These are phyloP conservation scores for Heterotilapia buettikoferi DNA, from an alignment of 2,113 vertebrate genomes.

Conservation along the genomic window DNA sequence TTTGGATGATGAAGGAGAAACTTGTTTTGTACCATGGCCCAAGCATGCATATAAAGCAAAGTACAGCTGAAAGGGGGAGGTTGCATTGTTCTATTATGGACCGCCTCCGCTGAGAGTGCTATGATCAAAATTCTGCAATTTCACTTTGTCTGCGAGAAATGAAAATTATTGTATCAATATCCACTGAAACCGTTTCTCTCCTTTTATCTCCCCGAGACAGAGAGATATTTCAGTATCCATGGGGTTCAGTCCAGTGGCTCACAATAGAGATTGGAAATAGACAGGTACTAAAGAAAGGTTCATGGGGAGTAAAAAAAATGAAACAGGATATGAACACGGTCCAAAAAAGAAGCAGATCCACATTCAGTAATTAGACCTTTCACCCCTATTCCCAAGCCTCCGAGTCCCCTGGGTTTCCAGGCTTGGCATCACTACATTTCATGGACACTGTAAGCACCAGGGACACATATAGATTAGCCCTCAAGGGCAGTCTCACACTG, in stretches of 20 bases:
- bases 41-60: background rate
- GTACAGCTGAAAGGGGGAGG: background rate
- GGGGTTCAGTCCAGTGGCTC: background rate
- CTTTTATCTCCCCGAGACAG: background rate
- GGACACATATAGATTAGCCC: conserved; percentile 50
- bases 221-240: background rate
- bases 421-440: background rate
- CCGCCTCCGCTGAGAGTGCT: background rate
- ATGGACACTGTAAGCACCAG: conserved; percentile 11
- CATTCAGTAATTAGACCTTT: conserved; percentile 5
- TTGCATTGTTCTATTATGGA: background rate
- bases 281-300: background rate
- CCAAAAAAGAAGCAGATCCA: background rate
- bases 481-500: conserved; percentile 35
- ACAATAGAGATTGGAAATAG: background rate
- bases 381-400: background rate
- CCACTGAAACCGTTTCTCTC: background rate
- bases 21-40: background rate
- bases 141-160: background rate
- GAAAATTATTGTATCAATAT: background rate
- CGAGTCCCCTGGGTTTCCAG: background rate
- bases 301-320: background rate
- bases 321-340: conserved; percentile 26
- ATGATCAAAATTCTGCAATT: background rate
- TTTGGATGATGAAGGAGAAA: background rate